Evolutionary conservation across 2,113 vertebrate genomes (phyloP).

Genomic region (Aspiorhynchus laticeps): DNA sequence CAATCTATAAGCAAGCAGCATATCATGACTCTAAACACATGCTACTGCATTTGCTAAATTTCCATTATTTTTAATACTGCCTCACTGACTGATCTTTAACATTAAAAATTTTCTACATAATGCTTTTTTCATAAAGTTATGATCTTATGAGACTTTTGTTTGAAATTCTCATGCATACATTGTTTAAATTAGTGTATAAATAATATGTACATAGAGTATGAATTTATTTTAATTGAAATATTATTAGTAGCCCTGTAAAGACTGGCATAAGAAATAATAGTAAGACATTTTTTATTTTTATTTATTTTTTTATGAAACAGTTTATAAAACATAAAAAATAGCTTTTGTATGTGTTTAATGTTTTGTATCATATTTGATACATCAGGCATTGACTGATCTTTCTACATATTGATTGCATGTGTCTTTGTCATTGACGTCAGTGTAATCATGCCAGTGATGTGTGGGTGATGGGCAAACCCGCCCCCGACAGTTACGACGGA

Average conservation of each 20-base stretch:
- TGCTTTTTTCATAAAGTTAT: no score
- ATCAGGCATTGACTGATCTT: neutral
- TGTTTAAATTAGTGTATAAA: no score
- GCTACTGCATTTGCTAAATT: neutral
- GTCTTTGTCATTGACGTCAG: constrained; percentile 61
- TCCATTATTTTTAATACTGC: neutral
- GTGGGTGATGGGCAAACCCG: constrained; percentile 80
- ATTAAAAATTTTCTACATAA: neutral
- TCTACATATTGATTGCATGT: neutral
- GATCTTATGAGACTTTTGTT: neutral
- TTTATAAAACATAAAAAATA: no score
- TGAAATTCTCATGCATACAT: no score
- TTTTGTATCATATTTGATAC: no score
- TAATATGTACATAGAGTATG: no score
- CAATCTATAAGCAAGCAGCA: neutral
- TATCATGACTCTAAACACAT: neutral
- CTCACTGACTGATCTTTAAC: neutral
- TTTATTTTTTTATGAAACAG: no score
- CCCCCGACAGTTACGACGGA: constrained; percentile 87
- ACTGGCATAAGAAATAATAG: no score
- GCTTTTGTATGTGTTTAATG: no score
- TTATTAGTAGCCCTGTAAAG: no score
- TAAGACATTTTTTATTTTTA: no score
- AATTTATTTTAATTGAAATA: no score
- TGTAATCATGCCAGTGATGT: constrained; percentile 82